Base-by-base conservation (phyloP, 1,140 invertebrate species). In the Helicoverpa zea region DNA sequence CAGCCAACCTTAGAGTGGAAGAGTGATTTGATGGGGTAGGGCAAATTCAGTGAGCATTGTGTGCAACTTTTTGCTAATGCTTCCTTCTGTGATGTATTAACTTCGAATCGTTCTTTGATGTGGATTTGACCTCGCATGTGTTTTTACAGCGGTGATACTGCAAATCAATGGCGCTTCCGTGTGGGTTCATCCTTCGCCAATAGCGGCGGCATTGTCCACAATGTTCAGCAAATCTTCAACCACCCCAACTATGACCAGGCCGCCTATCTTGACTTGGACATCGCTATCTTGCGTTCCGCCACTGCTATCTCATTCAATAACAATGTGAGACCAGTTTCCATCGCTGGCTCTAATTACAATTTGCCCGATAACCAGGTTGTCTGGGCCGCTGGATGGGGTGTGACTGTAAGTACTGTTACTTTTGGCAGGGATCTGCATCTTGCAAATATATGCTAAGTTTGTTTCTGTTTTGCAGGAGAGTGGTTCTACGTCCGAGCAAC, bases 261-360 rank as follows among this genome's bases (percentile, higher is more conserved):
- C 0, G 74, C 83, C 0, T 96, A 95, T 76, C 87, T 96, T 2
- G 91, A 95, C 3, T 96, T 97, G 83, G 97, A 97, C 81, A 88
- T 97, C 12, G 97, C 97, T n/a, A 84, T 97, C 0, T 83, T 97
- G 14, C 94, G 92, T 49, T 83, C 97, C 0, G 86, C 93, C 2
- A 89, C 95, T 11, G 95, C 95, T 12, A 92, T 97, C 2, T 82
- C 91, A 2, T 88, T 86, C 14, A 68, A 29, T 10, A 84, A 70
- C 64, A 80, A 78, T 23, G 85, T 90, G 0, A 64, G 58, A 23
- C 47, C 84, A 12, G 74, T 18, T n/a, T 58, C 30, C 4, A 77
- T 77, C 23, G 73, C 80, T 77, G 80, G 80, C 12, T 13, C 74
- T 29, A 77, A 77, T 29, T 81, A 81, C 14, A 68, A 72, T 23